These are phyloP conservation scores for Scomber japonicus DNA, from an alignment of 2,113 vertebrate species.

Conservation along the genomic window DNA sequence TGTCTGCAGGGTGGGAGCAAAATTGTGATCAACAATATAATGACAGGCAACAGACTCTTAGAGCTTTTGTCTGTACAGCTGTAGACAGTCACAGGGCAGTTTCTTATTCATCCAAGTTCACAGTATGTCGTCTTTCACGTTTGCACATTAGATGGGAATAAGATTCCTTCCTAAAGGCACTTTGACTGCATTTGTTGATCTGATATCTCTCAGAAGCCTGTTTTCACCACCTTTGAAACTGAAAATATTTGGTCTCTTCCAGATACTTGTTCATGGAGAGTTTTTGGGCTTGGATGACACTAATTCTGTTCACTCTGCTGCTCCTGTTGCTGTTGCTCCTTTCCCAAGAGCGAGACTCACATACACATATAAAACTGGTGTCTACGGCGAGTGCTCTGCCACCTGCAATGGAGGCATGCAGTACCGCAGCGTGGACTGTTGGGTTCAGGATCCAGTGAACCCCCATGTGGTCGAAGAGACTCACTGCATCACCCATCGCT, in stretches of 20 bases:
- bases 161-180: too few species aligned
- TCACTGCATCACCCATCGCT: constrained; percentile 81
- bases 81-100: neutral
- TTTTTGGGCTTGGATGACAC: constrained; percentile 69
- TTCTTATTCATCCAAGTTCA: neutral
- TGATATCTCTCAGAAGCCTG: too few species aligned
- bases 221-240: too few species aligned
- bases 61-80: neutral
- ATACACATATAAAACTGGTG: constrained; percentile 83
- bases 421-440: constrained; percentile 88
- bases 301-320: constrained; percentile 30
- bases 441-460: constrained; percentile 70
- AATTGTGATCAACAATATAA: neutral
- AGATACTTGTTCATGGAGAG: constrained; percentile 61
- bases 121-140: too few species aligned
- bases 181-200: too few species aligned
- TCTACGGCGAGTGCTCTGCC: constrained; percentile 88
- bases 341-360: constrained; percentile 36
- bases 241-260: neutral
- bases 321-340: constrained; percentile 27
- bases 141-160: too few species aligned
- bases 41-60: neutral
- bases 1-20: constrained; percentile 86
- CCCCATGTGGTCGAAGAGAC: constrained; percentile 80
- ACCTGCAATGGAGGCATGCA: constrained; percentile 89